These are phyloP conservation scores for Asbolus verrucosus DNA, from an alignment of 1,140 invertebrate species.

Conservation along the genomic window DNA sequence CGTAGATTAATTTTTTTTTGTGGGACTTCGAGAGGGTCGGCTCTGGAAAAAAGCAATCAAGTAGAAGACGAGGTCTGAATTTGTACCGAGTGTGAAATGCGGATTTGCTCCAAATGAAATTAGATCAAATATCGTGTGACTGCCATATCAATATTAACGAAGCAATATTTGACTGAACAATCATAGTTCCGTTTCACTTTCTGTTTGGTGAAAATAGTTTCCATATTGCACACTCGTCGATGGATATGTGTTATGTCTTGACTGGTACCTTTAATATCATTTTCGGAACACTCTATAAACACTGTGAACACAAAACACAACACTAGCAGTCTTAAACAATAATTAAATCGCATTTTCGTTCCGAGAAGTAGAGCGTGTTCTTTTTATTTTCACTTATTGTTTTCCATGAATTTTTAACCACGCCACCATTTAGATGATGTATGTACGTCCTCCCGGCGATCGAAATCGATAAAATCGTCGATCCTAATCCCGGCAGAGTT, in stretches of 20 bases:
- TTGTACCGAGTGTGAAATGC: conserved; percentile 17
- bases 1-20: conserved; percentile 54
- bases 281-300: conserved; percentile 57
- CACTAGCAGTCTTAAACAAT: conserved; percentile 57
- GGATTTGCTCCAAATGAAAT: no score
- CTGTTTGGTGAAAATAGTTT: background rate
- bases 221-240: conserved; percentile 3
- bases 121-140: no score
- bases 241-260: no score
- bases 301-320: conserved; percentile 54
- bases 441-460: background rate
- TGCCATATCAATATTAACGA: background rate
- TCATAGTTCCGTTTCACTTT: background rate
- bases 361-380: conserved; percentile 58
- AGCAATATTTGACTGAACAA: no score
- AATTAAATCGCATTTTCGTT: conserved; percentile 61
- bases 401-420: conserved; percentile 31
- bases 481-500: conserved; percentile 36
- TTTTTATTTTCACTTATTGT: conserved; percentile 56
- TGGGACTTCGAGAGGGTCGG: background rate
- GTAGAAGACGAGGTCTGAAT: no score
- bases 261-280: conserved; percentile 59
- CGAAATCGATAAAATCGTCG: conserved; percentile 36
- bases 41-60: conserved; percentile 45
- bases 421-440: conserved; percentile 14